Evolutionary conservation across 1,140 invertebrate species (phyloP).

Genomic region (Caenorhabditis brenneri): DNA sequence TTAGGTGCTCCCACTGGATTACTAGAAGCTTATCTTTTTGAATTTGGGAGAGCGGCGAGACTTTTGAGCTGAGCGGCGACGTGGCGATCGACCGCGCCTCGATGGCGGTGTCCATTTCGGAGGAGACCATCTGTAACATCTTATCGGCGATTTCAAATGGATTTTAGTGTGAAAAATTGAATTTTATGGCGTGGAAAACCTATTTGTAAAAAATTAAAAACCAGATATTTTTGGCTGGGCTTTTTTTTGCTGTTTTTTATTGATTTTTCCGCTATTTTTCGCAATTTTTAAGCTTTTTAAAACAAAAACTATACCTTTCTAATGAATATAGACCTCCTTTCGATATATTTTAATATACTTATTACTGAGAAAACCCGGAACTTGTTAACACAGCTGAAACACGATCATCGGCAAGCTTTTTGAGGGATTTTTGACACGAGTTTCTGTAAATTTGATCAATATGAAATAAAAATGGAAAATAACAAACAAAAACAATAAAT

Average conservation of each 20-base stretch:
- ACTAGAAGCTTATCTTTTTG: slow-evolving; percentile 62
- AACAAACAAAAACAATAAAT: neutral
- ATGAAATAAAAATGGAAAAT: neutral
- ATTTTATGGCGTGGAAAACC: too few species aligned
- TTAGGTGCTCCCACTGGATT: slow-evolving; percentile 98
- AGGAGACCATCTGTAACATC: slow-evolving; percentile 36
- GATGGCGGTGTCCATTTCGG: slow-evolving; percentile 18
- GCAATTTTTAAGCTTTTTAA: too few species aligned
- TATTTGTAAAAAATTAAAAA: too few species aligned
- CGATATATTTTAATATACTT: too few species aligned
- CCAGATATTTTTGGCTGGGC: too few species aligned
- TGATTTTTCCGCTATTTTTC: too few species aligned
- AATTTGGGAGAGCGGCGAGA: neutral
- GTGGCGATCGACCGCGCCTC: slow-evolving; percentile 21
- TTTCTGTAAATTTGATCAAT: neutral
- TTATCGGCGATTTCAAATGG: neutral
- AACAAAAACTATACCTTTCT: too few species aligned
- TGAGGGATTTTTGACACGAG: neutral
- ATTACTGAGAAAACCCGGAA: too few species aligned
- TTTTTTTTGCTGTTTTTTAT: too few species aligned
- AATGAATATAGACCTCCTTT: too few species aligned
- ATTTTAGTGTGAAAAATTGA: too few species aligned
- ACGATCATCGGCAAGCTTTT: neutral
- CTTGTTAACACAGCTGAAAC: too few species aligned
- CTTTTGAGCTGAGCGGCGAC: neutral